Evolutionary conservation across 2,888 invertebrate species (phyloP), one percentile per base, ranked within the genome.

Genomic region (Sthenelais limicola): DNA sequence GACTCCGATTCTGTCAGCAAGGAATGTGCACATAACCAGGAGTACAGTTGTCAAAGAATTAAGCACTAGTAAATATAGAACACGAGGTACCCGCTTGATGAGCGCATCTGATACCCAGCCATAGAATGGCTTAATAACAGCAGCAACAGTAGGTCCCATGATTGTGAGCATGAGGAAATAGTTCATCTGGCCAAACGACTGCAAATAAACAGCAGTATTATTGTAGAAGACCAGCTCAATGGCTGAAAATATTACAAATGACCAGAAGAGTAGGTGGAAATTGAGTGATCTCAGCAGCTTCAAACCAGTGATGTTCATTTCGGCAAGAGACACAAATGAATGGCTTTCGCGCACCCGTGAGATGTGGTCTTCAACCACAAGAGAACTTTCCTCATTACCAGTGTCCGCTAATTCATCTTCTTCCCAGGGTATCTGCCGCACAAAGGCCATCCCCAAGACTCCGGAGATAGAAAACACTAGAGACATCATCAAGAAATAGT

Each of bases 201-300:
- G 81, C 7, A 83, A 76, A 71, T 82, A 83, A 0, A 80, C 80
- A 1, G 79, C 78, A 15, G 81, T 79, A 70, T 82, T 83, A 26
- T 77, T 80, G 51, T 81, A 81, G 71, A 80, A 82, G 70, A 80
- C 81, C 4, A 82, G 76, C 74, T 83, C 82, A 2, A 83, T 56
- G 5, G 81, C 79, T 2, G 82, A 80, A 66, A 82, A 82, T 48
- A 81, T 78, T 58, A 82, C 78, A 68, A 77, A 82, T 1, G 79
- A 70, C 82, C 82, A 82, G n/a, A 79, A 73, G 1, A 83, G 74
- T 66, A 80, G 82, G 47, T 82, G 82, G 58, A 81, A 83, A 56
- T 83, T 81, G 35, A 78, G 78, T 15, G 73, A 32, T 54, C 75
- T 77, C 0, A 82, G 32, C 24, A 83, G 73, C 58, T 73, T 72